Percentiles rank a stretch among this genome's conserved stretches.
phyloP scores from a whole-genome alignment of 2,888 invertebrate species.

The Hofmannophila pseudospretella region DNA sequence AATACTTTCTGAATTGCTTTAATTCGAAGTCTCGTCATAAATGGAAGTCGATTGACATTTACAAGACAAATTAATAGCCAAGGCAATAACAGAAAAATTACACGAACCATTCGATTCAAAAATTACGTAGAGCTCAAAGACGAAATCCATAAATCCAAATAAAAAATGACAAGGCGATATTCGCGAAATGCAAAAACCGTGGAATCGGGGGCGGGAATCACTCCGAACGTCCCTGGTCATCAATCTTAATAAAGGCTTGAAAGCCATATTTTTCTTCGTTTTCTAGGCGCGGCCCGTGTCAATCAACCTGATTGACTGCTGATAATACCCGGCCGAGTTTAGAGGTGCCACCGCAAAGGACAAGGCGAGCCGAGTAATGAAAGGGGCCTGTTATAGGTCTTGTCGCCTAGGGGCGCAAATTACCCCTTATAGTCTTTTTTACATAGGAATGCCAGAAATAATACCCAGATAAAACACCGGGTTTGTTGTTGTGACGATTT shows the following conservation, averaged over 20 bases:
- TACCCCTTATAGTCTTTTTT: no score
- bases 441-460: no score
- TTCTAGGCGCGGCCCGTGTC: conserved; percentile 50
- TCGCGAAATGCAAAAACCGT: conserved; percentile 29
- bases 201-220: conserved; percentile 27
- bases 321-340: conserved; percentile 29
- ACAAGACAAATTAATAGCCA: background rate
- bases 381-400: background rate
- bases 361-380: background rate
- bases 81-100: background rate
- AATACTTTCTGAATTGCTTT: no score
- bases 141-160: conserved; percentile 18
- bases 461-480: no score
- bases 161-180: conserved; percentile 31
- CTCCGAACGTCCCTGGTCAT: conserved; percentile 34
- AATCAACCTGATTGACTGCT: conserved; percentile 55
- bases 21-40: no score
- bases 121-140: conserved; percentile 6
- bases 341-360: conserved; percentile 9
- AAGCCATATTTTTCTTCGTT: conserved; percentile 66
- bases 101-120: background rate
- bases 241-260: conserved; percentile 66
- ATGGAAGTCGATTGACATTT: no score
- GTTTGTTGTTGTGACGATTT: no score
- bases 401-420: background rate